Evolutionary conservation across 2,113 vertebrate species (phyloP).

Genomic region (Pimephales promelas): DNA sequence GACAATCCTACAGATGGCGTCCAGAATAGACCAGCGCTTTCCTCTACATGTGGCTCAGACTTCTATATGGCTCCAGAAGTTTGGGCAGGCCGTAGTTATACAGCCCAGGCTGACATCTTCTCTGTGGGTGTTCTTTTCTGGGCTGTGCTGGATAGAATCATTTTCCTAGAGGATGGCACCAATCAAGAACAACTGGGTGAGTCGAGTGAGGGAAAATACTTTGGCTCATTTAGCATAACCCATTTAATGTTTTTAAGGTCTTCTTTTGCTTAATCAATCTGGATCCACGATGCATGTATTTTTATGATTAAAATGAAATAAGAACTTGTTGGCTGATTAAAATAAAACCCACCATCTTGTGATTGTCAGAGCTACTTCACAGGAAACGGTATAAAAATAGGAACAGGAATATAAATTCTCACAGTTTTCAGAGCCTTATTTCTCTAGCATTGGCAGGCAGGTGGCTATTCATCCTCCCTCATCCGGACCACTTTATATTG

Average conservation of each 20-base stretch:
- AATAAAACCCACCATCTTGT: not conserved
- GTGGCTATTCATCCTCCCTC: conserved; percentile 27
- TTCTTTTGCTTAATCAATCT: not conserved
- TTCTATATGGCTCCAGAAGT: conserved; percentile 99
- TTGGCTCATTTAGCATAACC: conserved; percentile 4
- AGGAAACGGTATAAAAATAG: not conserved
- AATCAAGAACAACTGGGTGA: conserved; percentile 90
- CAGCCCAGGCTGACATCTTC: conserved; percentile 96
- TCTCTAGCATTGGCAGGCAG: conserved; percentile 3
- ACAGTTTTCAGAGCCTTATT: not conserved
- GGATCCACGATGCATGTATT: not conserved
- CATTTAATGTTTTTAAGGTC: conserved; percentile 10
- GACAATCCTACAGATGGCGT: conserved; percentile 74
- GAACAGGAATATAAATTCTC: not conserved
- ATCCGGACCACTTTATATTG: not conserved
- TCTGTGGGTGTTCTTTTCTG: conserved; percentile 96
- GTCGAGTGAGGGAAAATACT: conserved; percentile 6
- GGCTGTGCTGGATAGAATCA: conserved; percentile 96
- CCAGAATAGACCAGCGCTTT: conserved; percentile 87
- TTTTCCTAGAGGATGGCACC: conserved; percentile 89
- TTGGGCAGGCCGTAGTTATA: conserved; percentile 94
- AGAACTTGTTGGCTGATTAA: conserved; percentile 8
- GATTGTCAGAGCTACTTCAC: conserved; percentile 1
- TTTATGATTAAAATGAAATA: conserved; percentile 3
- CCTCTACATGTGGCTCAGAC: conserved; percentile 93